phyloP scores from a whole-genome alignment of 2,888 invertebrate genomes.

The Lasioglossum calceatum region DNA sequence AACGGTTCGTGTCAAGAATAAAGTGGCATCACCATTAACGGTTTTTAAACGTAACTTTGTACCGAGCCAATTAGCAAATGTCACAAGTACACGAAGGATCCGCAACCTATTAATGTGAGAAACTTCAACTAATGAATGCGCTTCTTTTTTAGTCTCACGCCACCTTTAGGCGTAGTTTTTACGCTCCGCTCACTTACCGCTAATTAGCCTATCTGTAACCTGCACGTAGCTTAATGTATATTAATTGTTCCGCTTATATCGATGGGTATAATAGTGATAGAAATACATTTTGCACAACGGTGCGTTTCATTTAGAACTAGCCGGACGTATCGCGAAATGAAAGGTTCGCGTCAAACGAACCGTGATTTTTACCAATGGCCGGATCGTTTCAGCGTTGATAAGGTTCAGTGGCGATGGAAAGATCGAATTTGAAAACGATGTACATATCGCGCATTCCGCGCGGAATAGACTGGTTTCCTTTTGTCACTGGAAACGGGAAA shows the following conservation, averaged over 20 bases:
- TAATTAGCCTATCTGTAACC: not conserved
- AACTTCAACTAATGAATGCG: not conserved
- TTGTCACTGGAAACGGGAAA: slow-evolving; percentile 34
- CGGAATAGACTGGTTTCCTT: slow-evolving; percentile 31
- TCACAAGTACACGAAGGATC: not conserved
- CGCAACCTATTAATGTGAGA: not conserved
- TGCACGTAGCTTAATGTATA: not conserved
- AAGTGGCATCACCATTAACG: not conserved
- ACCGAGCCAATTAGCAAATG: not conserved
- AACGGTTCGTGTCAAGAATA: not conserved
- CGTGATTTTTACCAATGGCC: not conserved
- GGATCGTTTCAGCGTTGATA: not conserved
- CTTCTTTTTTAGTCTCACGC: not conserved
- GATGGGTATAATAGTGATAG: not conserved
- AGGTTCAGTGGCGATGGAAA: slow-evolving; percentile 12
- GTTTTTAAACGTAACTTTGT: not conserved
- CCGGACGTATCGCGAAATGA: not conserved
- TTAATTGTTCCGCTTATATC: not conserved
- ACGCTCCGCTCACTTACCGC: not conserved
- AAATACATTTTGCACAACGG: not conserved
- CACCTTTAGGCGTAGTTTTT: not conserved
- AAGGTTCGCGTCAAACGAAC: not conserved
- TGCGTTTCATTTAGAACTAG: not conserved
- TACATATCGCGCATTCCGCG: slow-evolving; percentile 10
- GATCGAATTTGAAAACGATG: slow-evolving; percentile 34